Conservation (phyloP, 2,113 vertebrate genomes). For the Odontophorus gujanensis region DNA sequence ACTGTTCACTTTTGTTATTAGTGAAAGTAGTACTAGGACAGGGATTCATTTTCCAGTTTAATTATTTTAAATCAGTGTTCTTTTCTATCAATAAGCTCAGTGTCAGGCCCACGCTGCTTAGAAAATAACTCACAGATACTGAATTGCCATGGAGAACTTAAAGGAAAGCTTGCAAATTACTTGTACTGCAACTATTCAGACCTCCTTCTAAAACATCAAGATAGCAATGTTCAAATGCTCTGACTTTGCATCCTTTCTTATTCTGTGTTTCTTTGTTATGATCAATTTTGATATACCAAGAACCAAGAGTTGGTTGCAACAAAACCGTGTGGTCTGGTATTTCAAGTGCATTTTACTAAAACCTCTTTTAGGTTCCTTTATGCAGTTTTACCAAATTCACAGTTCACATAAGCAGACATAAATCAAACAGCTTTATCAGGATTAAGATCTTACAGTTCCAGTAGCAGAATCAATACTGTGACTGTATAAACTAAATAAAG, state of each 20-base stretch:
- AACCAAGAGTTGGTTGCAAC: constrained; percentile 12
- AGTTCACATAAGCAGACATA: not conserved
- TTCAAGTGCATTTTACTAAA: not conserved
- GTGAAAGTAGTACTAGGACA: not conserved
- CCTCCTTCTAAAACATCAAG: not conserved
- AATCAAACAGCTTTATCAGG: not conserved
- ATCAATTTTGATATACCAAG: constrained; percentile 30
- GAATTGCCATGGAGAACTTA: not conserved
- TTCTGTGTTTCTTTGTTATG: not conserved
- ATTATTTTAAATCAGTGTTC: not conserved
- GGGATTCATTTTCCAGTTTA: not conserved
- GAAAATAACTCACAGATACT: not conserved
- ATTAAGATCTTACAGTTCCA: not conserved
- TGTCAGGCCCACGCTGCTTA: not conserved
- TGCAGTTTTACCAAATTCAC: not conserved
- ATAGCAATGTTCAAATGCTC: not conserved
- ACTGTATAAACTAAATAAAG: not conserved
- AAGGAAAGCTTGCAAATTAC: not conserved
- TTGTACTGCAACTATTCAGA: not conserved
- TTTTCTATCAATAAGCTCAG: not conserved
- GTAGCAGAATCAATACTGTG: not conserved
- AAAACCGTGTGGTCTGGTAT: not conserved
- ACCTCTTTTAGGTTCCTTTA: not conserved
- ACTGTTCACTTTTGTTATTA: not conserved
- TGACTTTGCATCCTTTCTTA: not conserved